Percentiles rank a stretch among this genome's conserved stretches.
Conservation (phyloP, 2,888 invertebrate genomes). For the Lepidocyrtoides sp. region DNA sequence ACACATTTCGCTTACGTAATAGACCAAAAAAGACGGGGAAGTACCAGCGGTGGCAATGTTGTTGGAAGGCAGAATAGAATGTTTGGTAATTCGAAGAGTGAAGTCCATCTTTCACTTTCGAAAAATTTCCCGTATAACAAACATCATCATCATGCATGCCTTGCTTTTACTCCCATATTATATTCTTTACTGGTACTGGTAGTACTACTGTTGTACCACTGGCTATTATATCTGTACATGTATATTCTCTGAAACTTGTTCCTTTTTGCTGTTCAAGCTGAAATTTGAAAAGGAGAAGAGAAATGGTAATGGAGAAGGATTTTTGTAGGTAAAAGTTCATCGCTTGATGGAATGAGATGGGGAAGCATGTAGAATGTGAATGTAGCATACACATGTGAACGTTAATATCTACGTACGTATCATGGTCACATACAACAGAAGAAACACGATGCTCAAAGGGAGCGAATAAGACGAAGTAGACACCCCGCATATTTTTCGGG, state of each 20-base stretch:
- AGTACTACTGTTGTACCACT: too few species aligned
- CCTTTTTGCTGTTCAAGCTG: slow-evolving; percentile 11
- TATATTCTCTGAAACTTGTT: slow-evolving; percentile 45
- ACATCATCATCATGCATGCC: slow-evolving; percentile 17
- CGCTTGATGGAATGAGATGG: slow-evolving; percentile 4
- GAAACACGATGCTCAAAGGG: background rate
- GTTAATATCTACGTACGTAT: background rate
- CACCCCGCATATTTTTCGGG: slow-evolving; percentile 46
- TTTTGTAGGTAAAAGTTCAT: slow-evolving; percentile 58
- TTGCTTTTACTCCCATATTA: slow-evolving; percentile 6
- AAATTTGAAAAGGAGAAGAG: slow-evolving; percentile 11
- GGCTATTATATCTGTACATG: slow-evolving; percentile 25
- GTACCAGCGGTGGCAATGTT: background rate
- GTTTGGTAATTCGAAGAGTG: slow-evolving; percentile 68
- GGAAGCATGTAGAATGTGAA: background rate
- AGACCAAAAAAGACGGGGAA: background rate
- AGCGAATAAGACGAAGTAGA: slow-evolving; percentile 5
- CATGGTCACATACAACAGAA: background rate
- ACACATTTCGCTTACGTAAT: slow-evolving; percentile 47
- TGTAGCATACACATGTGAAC: too few species aligned
- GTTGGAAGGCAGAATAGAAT: slow-evolving; percentile 14
- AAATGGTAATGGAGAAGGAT: slow-evolving; percentile 35
- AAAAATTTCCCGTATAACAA: background rate
- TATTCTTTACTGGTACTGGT: too few species aligned
- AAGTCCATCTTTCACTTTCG: slow-evolving; percentile 74